These are phyloP conservation scores for Varecia variegata DNA, from an alignment of 2,797 vertebrate genomes.

Conservation along the genomic window DNA sequence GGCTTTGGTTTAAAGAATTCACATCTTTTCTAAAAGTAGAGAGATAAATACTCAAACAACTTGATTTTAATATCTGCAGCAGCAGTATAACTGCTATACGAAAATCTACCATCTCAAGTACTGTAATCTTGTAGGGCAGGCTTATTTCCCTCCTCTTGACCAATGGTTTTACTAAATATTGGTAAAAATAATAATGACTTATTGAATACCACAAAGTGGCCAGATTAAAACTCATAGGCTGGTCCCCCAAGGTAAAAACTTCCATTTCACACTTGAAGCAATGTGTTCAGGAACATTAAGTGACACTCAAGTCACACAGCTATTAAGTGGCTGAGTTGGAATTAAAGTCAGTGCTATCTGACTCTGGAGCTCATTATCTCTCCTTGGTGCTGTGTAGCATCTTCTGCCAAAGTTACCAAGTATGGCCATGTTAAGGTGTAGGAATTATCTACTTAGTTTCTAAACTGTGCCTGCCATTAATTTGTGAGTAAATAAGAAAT, in stretches of 20 bases:
- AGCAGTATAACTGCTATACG: background rate
- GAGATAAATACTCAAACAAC: background rate
- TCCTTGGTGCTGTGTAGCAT: accelerated
- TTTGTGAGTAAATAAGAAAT: background rate
- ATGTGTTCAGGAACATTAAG: background rate
- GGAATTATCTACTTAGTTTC: background rate
- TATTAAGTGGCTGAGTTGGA: background rate
- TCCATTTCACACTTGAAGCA: background rate
- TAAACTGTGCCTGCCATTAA: background rate
- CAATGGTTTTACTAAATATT: background rate
- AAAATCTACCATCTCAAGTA: background rate
- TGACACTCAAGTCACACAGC: background rate
- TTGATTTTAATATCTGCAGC: background rate
- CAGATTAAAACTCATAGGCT: background rate
- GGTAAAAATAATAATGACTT: background rate
- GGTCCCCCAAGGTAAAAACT: background rate
- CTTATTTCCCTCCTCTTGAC: background rate
- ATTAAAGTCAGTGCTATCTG: background rate
- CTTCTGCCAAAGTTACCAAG: background rate
- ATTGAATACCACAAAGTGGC: background rate
- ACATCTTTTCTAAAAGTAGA: background rate
- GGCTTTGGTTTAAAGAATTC: background rate
- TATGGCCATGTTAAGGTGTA: background rate
- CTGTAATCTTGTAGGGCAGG: accelerated
- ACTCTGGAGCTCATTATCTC: background rate